Conservation (phyloP, 2,888 invertebrate genomes). For the Acrobeloides nanus region DNA sequence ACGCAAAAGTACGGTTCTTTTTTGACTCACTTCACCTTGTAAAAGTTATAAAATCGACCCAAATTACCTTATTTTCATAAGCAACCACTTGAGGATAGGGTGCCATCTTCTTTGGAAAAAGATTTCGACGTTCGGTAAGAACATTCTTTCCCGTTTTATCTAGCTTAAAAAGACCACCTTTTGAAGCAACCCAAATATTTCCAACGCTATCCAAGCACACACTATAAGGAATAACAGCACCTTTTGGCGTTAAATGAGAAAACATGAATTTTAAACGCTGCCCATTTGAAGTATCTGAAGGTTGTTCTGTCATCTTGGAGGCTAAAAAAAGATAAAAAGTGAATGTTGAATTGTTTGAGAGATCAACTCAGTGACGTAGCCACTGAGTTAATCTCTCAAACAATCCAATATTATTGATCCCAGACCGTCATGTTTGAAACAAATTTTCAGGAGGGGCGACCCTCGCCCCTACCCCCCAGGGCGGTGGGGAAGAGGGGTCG, state of each 20-base stretch:
- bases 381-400: too few species aligned
- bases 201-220: slow-evolving; percentile 34
- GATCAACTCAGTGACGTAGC: too few species aligned
- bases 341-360: not conserved
- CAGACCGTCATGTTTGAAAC: too few species aligned
- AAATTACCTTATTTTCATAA: slow-evolving; percentile 36
- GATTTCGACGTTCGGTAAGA: slow-evolving; percentile 36
- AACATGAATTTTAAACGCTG: slow-evolving; percentile 51
- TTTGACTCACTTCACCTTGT: not conserved
- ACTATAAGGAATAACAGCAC: slow-evolving; percentile 43
- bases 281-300: slow-evolving; percentile 48
- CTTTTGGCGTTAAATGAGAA: slow-evolving; percentile 38
- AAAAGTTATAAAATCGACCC: slow-evolving; percentile 5
- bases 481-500: too few species aligned
- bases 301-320: slow-evolving; percentile 36
- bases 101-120: slow-evolving; percentile 45
- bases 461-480: too few species aligned
- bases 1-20: too few species aligned
- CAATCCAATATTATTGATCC: too few species aligned
- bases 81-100: slow-evolving; percentile 46
- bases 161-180: slow-evolving; percentile 50
- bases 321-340: slow-evolving; percentile 2
- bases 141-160: slow-evolving; percentile 22
- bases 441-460: too few species aligned
- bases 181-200: slow-evolving; percentile 38